These are phyloP conservation scores for Drosophila maculinotata DNA, from an alignment of 2,888 invertebrate species.

Conservation along the genomic window DNA sequence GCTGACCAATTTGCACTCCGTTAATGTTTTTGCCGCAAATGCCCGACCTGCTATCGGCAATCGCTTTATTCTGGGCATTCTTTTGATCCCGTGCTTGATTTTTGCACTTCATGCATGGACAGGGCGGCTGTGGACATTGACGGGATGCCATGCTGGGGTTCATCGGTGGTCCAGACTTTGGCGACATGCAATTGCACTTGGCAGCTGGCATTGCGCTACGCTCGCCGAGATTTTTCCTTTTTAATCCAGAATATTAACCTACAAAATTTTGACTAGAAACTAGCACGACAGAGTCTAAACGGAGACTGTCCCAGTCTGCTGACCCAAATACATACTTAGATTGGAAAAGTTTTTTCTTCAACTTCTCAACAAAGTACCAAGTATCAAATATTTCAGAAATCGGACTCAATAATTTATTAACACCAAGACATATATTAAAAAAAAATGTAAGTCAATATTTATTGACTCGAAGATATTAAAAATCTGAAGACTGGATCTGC, in stretches of 20 bases:
- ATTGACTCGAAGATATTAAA: too few relatives aligned
- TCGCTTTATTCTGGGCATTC: constrained; percentile 1
- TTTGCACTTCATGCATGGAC: constrained; percentile 66
- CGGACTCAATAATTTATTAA: too few relatives aligned
- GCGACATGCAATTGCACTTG: constrained; percentile 32
- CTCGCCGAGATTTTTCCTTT: constrained; percentile 4
- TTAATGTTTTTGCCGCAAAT: constrained; percentile 24
- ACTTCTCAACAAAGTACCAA: neutral
- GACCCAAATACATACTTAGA: constrained; percentile 31
- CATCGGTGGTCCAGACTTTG: neutral
- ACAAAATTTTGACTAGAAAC: constrained; percentile 24
- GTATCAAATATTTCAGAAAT: neutral
- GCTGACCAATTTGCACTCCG: constrained; percentile 7
- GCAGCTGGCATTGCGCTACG: constrained; percentile 25
- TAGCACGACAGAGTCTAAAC: constrained; percentile 12
- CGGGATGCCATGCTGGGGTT: constrained; percentile 23
- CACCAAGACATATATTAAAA: too few relatives aligned
- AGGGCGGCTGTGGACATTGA: constrained; percentile 24
- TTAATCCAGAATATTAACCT: neutral
- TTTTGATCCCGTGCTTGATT: constrained; percentile 4
- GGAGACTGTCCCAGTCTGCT: neutral
- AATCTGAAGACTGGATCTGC: too few relatives aligned
- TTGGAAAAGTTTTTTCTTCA: neutral
- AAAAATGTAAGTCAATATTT: too few relatives aligned
- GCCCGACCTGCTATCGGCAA: constrained; percentile 7